Evolutionary conservation across 2,888 invertebrate species (phyloP).

Genomic region (Melanostoma mellinum): DNA sequence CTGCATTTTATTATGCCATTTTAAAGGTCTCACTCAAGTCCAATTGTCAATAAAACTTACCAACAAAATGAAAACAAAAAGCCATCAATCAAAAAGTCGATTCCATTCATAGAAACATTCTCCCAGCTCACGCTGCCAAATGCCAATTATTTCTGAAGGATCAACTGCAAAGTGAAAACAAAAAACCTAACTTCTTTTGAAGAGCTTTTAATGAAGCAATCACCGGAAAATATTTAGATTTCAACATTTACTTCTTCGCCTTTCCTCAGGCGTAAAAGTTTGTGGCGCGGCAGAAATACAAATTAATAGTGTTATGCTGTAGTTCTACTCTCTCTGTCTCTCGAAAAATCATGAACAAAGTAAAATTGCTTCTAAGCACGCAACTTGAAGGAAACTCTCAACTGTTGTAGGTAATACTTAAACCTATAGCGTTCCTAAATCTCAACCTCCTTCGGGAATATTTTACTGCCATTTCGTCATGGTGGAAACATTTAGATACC

Average conservation of each 20-base stretch:
- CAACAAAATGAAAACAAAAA: background rate
- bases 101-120: too few relatives aligned
- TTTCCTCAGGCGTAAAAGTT: conserved; percentile 8
- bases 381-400: conserved; percentile 34
- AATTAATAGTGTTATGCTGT: conserved; percentile 56
- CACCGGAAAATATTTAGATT: conserved; percentile 70
- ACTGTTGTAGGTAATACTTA: background rate
- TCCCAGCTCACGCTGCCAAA: background rate
- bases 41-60: too few relatives aligned
- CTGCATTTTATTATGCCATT: too few relatives aligned
- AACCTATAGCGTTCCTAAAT: conserved; percentile 46
- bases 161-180: conserved; percentile 17
- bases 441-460: conserved; percentile 63
- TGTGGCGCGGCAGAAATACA: conserved; percentile 23
- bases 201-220: conserved; percentile 72
- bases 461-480: conserved; percentile 57
- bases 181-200: conserved; percentile 55
- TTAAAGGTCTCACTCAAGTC: too few relatives aligned
- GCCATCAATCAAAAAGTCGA: too few relatives aligned
- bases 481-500: conserved; percentile 71
- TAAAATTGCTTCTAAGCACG: conserved; percentile 63
- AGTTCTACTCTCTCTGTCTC: conserved; percentile 17
- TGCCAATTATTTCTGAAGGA: conserved; percentile 15
- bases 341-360: conserved; percentile 56
- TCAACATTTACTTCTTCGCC: conserved; percentile 55